A percentile compares a stretch with the other conserved stretches of the same genome.
These are phyloP conservation scores for Madoqua kirkii DNA, from an alignment of 2,113 vertebrate genomes.

Conservation along the genomic window DNA sequence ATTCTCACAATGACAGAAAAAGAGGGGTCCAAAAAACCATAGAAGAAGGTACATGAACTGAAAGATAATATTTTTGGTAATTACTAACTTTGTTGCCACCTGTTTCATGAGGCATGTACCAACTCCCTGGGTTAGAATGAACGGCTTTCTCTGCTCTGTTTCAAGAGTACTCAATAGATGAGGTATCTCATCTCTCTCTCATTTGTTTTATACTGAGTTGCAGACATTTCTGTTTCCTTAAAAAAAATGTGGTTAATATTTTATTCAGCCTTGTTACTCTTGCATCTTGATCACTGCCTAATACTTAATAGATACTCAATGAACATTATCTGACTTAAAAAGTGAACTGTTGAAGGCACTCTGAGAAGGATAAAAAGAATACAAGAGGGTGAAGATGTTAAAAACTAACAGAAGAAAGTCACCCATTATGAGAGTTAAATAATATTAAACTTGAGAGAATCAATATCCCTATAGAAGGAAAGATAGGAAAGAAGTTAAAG, in stretches of 20 bases:
- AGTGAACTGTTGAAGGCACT: not conserved
- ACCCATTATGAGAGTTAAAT: not conserved
- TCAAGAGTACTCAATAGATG: not conserved
- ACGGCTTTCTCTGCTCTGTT: not conserved
- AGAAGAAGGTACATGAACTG: not conserved
- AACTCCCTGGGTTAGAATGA: not conserved
- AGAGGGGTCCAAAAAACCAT: not conserved
- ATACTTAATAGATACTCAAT: not conserved
- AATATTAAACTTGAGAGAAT: not conserved
- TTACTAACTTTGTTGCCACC: not conserved
- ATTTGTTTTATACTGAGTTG: not conserved
- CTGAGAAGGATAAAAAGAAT: not conserved
- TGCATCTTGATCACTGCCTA: not conserved
- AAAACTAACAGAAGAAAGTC: not conserved
- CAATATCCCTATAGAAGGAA: not conserved
- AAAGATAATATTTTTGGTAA: constrained; percentile 14
- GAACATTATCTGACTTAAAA: not conserved
- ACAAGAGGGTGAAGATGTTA: not conserved
- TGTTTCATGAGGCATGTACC: not conserved
- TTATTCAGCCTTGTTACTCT: not conserved
- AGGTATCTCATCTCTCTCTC: not conserved
- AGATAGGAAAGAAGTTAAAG: not conserved
- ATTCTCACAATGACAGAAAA: not conserved
- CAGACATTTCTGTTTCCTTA: not conserved
- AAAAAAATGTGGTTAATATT: not conserved